A percentile compares a stretch with the other conserved stretches of the same genome.
Conservation (phyloP, 1,140 invertebrate genomes). For the Drosophila ironensis region DNA sequence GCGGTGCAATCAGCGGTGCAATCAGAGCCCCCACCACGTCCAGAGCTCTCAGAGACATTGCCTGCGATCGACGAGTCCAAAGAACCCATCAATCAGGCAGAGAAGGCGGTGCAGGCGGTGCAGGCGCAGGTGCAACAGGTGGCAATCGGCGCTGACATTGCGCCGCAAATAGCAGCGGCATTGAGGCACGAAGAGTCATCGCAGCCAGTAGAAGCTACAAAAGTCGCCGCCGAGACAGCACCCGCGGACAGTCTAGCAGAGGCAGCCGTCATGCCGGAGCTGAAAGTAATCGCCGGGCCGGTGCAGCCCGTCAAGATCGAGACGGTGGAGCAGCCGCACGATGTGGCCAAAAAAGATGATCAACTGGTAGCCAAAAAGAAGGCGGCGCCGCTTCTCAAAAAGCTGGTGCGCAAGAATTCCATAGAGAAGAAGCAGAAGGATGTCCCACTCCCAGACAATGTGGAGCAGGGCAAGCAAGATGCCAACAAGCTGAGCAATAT, state of each 20-base stretch:
- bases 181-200: constrained; percentile 69
- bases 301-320: constrained; percentile 74
- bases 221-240: constrained; percentile 56
- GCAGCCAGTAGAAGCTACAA: constrained; percentile 56
- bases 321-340: constrained; percentile 55
- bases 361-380: constrained; percentile 43
- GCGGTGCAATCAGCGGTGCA: constrained; percentile 3
- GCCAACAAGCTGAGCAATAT: constrained; percentile 49
- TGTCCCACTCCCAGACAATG: neutral
- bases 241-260: constrained; percentile 49
- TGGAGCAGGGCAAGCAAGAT: constrained; percentile 20
- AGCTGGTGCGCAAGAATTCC: constrained; percentile 66
- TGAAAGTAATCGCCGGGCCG: constrained; percentile 68
- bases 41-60: constrained; percentile 6
- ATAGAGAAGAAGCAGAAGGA: constrained; percentile 51
- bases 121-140: constrained; percentile 52
- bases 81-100: constrained; percentile 71
- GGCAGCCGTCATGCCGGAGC: constrained; percentile 63
- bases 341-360: constrained; percentile 34
- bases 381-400: constrained; percentile 50
- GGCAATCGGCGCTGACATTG: constrained; percentile 63
- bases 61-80: constrained; percentile 49
- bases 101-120: constrained; percentile 6
- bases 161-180: constrained; percentile 72
- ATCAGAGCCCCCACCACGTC: neutral